Base-by-base conservation (phyloP, 2,797 vertebrate species). In the Falco naumanni region DNA sequence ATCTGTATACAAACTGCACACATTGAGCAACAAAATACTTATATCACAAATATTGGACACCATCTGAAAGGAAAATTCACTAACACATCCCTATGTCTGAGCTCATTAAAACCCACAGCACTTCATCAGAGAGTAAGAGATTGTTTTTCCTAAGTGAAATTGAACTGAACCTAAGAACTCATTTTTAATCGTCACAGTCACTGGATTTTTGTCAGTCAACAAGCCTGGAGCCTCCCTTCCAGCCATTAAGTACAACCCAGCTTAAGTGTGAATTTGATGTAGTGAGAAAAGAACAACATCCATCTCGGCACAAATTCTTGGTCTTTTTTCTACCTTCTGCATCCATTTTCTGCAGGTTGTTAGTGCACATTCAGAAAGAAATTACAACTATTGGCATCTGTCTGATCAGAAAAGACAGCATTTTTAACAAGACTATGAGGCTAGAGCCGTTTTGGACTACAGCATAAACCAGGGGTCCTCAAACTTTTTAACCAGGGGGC, bases 101-200 rank as follows among this genome's bases (percentile, higher is more conserved):
- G 31, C 45, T 94, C 60, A 87, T 71, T 76, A 85, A 94, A 83
- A 74, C 6, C 14, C 53, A 87, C 72, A 80, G 57, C 53, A 91
- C 8, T 89, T 91, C 57, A 78, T 47, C 33, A 85, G 47, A 95
- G 48, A 83, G 24, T n/a, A 48, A 75, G 21, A 63, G 70, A 68
- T 33, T 66, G 16, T 33, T 92, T 95, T 71, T 93, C 85, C 39
- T 53, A 71, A 80, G 41, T 80, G 16, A 90, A 91, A 94, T 64
- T 39, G 26, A 29, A 83, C 41, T 85, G 37, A 93, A 77, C 16
- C 33, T 66, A 87, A 91, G 51, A 76, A 92, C 41, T 82, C 31
- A 48, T 66, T 94, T 89, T 75, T 83, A 64, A 79, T 28, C 77
- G 54, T 83, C 53, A 79, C 24, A 64, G 61, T 53, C 57, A 89